A percentile compares a stretch with the other conserved stretches of the same genome.
These are phyloP conservation scores for Lateolabrax maculatus DNA, from an alignment of 2,797 vertebrate species.

Conservation along the genomic window DNA sequence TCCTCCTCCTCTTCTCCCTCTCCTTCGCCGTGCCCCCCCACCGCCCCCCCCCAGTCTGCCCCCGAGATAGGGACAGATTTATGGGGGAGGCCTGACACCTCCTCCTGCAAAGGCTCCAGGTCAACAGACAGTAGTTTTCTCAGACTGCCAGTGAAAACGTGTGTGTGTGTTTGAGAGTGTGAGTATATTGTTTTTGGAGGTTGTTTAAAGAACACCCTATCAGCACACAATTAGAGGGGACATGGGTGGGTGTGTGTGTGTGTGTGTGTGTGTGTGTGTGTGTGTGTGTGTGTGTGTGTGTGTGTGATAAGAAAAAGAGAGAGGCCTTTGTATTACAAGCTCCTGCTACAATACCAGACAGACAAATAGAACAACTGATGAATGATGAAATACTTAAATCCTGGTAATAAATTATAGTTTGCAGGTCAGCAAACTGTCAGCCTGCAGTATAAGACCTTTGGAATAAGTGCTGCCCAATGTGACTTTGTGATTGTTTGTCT, in stretches of 20 bases:
- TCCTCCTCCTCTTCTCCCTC: slow-evolving; percentile 20
- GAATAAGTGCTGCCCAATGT: slow-evolving; percentile 4
- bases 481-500: background rate
- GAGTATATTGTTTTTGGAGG: slow-evolving; percentile 69
- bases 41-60: background rate
- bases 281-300: slow-evolving; percentile 42
- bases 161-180: slow-evolving; percentile 41
- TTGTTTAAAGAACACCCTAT: slow-evolving; percentile 76
- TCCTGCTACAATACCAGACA: slow-evolving; percentile 46
- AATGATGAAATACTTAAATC: slow-evolving; percentile 35
- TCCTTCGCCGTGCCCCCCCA: slow-evolving; percentile 27
- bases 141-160: slow-evolving; percentile 47
- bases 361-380: slow-evolving; percentile 46
- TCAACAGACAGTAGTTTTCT: slow-evolving; percentile 52
- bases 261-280: slow-evolving; percentile 52
- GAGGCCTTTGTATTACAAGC: slow-evolving; percentile 60
- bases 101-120: slow-evolving; percentile 28
- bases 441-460: slow-evolving; percentile 46
- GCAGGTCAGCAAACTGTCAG: slow-evolving; percentile 1
- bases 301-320: slow-evolving; percentile 65
- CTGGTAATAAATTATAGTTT: slow-evolving; percentile 32
- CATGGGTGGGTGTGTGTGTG: slow-evolving; percentile 48
- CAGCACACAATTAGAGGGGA: slow-evolving; percentile 61
- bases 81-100: slow-evolving; percentile 57
- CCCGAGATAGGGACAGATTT: slow-evolving; percentile 63